These are phyloP conservation scores for Lysandra bellargus DNA, from an alignment of 2,888 invertebrate species.

Conservation along the genomic window DNA sequence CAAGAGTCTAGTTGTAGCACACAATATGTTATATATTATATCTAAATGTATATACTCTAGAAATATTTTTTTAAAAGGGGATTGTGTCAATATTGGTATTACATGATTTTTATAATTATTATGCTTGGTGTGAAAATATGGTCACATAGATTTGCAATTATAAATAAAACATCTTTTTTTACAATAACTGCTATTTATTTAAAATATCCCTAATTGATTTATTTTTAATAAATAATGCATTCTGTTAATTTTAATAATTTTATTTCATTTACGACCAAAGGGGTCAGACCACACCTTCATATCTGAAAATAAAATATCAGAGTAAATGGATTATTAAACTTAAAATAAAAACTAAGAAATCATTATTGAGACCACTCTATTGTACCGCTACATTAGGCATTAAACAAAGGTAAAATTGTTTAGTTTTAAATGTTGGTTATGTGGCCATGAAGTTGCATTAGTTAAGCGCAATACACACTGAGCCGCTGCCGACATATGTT, in stretches of 20 bases:
- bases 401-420: too few relatives aligned
- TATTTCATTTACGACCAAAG: constrained; percentile 73
- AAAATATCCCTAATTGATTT: constrained; percentile 1
- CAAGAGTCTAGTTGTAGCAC: constrained; percentile 45
- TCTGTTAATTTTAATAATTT: constrained; percentile 38
- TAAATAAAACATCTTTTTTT: constrained; percentile 62
- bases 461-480: too few relatives aligned
- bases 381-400: too few relatives aligned
- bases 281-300: constrained; percentile 83
- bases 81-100: constrained; percentile 56
- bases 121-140: constrained; percentile 47
- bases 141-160: constrained; percentile 57
- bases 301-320: constrained; percentile 62
- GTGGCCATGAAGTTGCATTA: too few relatives aligned
- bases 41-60: constrained; percentile 56
- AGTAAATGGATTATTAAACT: not conserved
- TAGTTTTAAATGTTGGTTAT: too few relatives aligned
- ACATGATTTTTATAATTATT: constrained; percentile 58
- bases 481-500: too few relatives aligned
- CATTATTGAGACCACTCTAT: not conserved
- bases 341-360: not conserved
- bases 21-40: constrained; percentile 33
- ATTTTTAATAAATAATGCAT: constrained; percentile 35
- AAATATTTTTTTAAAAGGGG: constrained; percentile 69
- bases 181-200: constrained; percentile 32